Conservation (phyloP, 1,140 invertebrate genomes). For the Periplaneta americana region DNA sequence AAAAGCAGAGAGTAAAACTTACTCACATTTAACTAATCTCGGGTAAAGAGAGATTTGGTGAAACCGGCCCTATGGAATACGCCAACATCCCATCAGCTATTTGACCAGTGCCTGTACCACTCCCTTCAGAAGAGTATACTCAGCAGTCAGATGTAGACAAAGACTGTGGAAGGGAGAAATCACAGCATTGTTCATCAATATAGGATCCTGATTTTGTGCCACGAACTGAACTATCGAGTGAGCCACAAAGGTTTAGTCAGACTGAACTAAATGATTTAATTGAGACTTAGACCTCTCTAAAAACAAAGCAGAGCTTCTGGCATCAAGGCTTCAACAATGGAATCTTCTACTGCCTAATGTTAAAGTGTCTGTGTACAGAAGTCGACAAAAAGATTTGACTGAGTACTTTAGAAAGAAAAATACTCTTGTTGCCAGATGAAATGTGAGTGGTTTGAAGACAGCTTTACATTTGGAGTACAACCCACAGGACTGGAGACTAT, state of each 20-base stretch:
- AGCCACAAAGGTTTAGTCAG: not conserved
- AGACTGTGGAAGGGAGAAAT: not conserved
- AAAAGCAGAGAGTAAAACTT: too few relatives aligned
- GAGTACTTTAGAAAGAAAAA: not conserved
- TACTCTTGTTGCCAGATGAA: not conserved
- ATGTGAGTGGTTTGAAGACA: not conserved
- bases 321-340: not conserved
- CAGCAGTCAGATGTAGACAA: too few relatives aligned
- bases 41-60: too few relatives aligned
- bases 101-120: too few relatives aligned
- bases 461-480: not conserved
- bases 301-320: not conserved
- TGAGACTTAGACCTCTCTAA: not conserved
- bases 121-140: too few relatives aligned
- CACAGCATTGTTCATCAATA: not conserved
- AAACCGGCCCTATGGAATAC: too few relatives aligned
- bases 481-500: not conserved
- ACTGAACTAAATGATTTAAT: not conserved
- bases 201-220: not conserved
- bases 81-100: too few relatives aligned
- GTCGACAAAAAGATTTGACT: not conserved
- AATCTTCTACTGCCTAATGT: not conserved
- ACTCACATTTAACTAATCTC: too few relatives aligned
- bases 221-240: not conserved
- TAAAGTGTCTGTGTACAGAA: too few relatives aligned